These are phyloP conservation scores for Halichoeres trimaculatus DNA, from an alignment of 2,113 vertebrate species.

Conservation along the genomic window DNA sequence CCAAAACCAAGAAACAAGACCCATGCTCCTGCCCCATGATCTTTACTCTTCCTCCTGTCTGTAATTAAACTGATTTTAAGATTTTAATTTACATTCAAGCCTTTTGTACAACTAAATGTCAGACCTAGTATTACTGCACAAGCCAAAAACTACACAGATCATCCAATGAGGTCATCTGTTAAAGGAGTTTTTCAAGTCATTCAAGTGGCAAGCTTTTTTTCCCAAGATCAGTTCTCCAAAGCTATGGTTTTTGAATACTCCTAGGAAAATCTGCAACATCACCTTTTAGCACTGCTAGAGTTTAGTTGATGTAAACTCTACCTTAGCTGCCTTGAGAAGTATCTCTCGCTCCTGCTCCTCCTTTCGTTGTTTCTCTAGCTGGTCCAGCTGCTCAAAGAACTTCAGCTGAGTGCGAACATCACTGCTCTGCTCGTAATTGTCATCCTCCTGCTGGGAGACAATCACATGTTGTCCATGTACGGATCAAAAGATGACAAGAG, in stretches of 20 bases:
- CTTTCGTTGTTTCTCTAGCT: slow-evolving; percentile 95
- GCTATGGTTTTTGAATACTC: not conserved
- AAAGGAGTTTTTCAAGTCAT: too few species aligned
- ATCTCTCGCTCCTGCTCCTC: slow-evolving; percentile 98
- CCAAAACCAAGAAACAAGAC: too few species aligned
- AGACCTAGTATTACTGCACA: too few species aligned
- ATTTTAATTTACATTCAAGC: too few species aligned
- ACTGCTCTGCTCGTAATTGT: slow-evolving; percentile 89
- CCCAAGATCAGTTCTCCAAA: not conserved
- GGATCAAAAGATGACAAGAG: too few species aligned
- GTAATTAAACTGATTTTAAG: too few species aligned
- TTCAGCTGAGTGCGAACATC: slow-evolving; percentile 95
- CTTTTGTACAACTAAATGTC: too few species aligned
- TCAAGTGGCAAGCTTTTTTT: too few species aligned
- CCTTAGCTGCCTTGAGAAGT: slow-evolving; percentile 97
- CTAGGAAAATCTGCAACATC: not conserved
- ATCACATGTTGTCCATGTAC: not conserved
- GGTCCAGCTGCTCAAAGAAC: slow-evolving; percentile 97
- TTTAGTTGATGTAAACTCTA: slow-evolving; percentile 39
- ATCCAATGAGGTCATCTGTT: too few species aligned
- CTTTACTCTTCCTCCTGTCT: too few species aligned
- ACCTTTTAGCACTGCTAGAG: not conserved
- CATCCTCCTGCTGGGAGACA: slow-evolving; percentile 87
- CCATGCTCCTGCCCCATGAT: too few species aligned
- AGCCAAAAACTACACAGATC: too few species aligned